These are phyloP conservation scores for Pedionomus torquatus DNA, from an alignment of 2,113 vertebrate species.

Conservation along the genomic window DNA sequence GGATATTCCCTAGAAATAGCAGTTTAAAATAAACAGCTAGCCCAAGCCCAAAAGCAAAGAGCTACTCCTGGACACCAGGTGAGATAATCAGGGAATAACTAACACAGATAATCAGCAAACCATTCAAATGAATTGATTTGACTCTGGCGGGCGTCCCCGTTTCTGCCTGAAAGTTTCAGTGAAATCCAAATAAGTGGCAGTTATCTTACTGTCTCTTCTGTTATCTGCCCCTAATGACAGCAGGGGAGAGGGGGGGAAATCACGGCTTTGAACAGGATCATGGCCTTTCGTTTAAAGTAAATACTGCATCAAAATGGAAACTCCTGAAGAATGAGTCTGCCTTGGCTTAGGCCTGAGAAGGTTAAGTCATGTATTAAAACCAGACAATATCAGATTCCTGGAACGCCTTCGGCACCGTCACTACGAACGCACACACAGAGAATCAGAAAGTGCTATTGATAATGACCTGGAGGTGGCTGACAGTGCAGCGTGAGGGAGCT, in stretches of 20 bases:
- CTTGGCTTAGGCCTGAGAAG: neutral
- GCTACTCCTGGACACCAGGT: neutral
- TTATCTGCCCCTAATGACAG: constrained; percentile 66
- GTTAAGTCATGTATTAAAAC: constrained; percentile 42
- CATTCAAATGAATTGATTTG: constrained; percentile 82
- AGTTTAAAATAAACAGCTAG: constrained; percentile 8
- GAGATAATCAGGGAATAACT: constrained; percentile 70
- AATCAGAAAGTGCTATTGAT: neutral
- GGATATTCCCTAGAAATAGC: neutral
- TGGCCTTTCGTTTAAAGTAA: constrained; percentile 36
- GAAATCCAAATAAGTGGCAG: constrained; percentile 60
- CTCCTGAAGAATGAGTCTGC: constrained; percentile 9
- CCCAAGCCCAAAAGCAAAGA: constrained; percentile 1
- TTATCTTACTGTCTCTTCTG: constrained; percentile 69
- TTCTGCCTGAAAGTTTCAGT: constrained; percentile 58
- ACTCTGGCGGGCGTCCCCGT: constrained; percentile 67
- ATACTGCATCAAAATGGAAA: constrained; percentile 41
- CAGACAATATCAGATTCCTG: neutral
- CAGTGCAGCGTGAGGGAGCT: neutral
- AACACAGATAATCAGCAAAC: constrained; percentile 81
- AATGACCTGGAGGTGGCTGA: neutral
- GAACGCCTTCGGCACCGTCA: neutral
- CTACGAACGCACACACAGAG: neutral
- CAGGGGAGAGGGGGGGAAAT: constrained; percentile 30
- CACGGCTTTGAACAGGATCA: constrained; percentile 53